Evolutionary conservation across 2,113 vertebrate genomes (phyloP), one percentile per base, ranked within the genome.

Genomic region (Cariama cristata): DNA sequence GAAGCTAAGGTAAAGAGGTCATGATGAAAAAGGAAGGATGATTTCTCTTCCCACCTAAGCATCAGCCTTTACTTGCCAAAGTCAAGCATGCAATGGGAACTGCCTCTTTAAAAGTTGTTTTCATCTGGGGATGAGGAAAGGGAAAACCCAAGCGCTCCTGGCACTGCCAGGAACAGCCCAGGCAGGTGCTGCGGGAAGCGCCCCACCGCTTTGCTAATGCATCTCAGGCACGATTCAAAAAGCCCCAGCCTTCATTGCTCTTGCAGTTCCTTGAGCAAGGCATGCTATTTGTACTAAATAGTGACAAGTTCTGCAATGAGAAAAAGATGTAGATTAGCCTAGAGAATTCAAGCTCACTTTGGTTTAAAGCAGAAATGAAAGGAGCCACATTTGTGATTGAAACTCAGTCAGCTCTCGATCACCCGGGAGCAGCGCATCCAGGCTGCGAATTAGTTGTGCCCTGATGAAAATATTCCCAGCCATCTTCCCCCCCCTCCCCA

Each of bases 241-340:
- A 93, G 26, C 69, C 35, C 30, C 0, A 0, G 11, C 84, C 73
- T 94, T 91, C 91, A 79, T 96, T 92, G 69, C 28, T 94, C 87
- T 68, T 62, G 53, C 80, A n/a, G 71, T 68, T 96, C 53, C 28
- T 94, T 4, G 2, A 90, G 77, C 38, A 85, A 96, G 49, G 45
- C 62, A 33, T 90, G 69, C 45, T 69, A 44, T 95, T 93, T 76
- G 20, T 90, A 66, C 67, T 66, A 58, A 79, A 58, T 66, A 76
- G 66, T 76, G 91, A 76, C 89, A 96, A 96, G 89, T 79, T 83
- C 80, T 88, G 66, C 91, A 94, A 87, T 88, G 77, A 96, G 93
- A 95, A 93, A 66, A 96, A 96, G 68, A 89, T 76, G 94, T 63
- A 93, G 83, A n/a, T 88, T 60, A 77, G 40, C 49, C 32, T 64